These are phyloP conservation scores for Anguilla obscura DNA, from an alignment of 2,797 vertebrate genomes.

Conservation along the genomic window DNA sequence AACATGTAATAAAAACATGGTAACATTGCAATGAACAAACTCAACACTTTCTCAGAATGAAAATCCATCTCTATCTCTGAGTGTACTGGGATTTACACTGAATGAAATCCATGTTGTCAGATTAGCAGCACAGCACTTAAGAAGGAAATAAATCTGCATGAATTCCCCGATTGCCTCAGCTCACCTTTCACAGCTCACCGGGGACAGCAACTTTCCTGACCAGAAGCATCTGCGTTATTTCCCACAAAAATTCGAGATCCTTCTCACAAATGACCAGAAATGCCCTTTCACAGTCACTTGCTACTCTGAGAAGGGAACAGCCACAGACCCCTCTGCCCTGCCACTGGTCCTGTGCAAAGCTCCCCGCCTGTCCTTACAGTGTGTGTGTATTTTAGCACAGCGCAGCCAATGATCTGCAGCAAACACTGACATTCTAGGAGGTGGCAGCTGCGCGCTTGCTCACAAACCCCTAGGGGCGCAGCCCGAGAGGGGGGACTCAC, in stretches of 20 bases:
- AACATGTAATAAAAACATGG: background rate
- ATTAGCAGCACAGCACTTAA: background rate
- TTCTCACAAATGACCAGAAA: conserved; percentile 20
- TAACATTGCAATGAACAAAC: background rate
- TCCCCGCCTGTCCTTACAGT: conserved; percentile 39
- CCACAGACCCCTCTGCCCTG: background rate
- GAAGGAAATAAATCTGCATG: background rate
- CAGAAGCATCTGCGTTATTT: conserved; percentile 3
- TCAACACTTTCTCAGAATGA: background rate
- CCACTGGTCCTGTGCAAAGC: conserved; percentile 13
- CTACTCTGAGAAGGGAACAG: conserved; percentile 3
- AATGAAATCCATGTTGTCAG: background rate
- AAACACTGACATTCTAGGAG: conserved; percentile 45
- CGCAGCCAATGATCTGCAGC: conserved; percentile 62
- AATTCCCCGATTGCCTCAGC: background rate
- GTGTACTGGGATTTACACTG: background rate
- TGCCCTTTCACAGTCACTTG: conserved; percentile 8
- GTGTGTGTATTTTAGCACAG: conserved; percentile 63
- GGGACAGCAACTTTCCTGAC: background rate
- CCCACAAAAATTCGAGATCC: conserved; percentile 33
- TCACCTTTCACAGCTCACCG: background rate
- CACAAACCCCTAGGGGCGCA: conserved; percentile 35
- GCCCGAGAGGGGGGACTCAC: conserved; percentile 65
- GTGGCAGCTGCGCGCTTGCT: conserved; percentile 49
- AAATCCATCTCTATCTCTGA: background rate